Conservation (phyloP, 2,888 invertebrate genomes). For the Xestia sexstrigata region DNA sequence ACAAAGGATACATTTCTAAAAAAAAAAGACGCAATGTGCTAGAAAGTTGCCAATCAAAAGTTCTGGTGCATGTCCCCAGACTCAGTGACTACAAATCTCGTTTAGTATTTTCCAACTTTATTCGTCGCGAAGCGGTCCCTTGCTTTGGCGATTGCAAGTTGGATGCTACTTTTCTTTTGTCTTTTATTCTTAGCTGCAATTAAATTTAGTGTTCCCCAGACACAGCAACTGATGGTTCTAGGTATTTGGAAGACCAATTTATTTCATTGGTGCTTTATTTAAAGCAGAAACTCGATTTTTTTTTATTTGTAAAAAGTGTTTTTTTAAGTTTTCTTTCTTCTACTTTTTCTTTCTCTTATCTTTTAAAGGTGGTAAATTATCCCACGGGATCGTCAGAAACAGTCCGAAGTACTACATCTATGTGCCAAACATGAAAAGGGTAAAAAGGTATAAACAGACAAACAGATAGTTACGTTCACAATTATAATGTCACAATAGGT, state of each 20-base stretch:
- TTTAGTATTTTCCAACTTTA: conserved; percentile 57
- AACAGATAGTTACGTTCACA: neutral
- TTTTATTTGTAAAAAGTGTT: no score
- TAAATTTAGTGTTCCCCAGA: conserved; percentile 47
- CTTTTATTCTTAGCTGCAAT: conserved; percentile 45
- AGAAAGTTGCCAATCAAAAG: conserved; percentile 58
- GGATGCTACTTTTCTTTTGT: conserved; percentile 41
- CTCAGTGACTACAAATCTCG: conserved; percentile 54
- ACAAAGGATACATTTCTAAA: conserved; percentile 2
- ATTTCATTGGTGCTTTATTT: neutral
- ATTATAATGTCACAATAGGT: neutral
- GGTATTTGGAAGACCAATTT: neutral
- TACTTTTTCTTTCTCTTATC: no score
- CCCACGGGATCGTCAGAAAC: neutral
- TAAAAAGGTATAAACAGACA: neutral
- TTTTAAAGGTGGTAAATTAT: neutral
- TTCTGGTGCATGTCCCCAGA: conserved; percentile 47
- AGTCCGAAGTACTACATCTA: neutral
- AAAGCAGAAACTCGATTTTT: neutral
- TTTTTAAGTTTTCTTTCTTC: no score
- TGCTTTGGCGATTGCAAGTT: conserved; percentile 49
- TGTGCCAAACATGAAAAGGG: neutral
- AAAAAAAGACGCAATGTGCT: conserved; percentile 6
- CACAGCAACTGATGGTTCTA: neutral
- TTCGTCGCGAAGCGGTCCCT: conserved; percentile 50